Evolutionary conservation across 37 sponge, comb jelly and placozoan species (phyloP), one percentile per base, ranked within the genome.

Genomic region (Theonella swinhoei): DNA sequence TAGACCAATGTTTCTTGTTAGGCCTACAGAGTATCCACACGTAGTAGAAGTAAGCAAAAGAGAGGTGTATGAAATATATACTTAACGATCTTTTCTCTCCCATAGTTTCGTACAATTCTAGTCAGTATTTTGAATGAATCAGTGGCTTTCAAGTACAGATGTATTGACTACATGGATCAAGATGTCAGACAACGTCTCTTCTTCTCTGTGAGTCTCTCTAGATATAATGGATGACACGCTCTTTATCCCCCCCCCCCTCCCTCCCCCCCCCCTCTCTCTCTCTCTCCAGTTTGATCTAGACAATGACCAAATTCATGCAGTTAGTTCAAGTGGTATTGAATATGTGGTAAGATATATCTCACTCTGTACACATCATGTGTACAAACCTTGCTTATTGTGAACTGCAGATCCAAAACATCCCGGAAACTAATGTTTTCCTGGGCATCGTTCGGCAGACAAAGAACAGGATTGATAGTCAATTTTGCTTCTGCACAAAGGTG

Each of bases 341-440:
- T 47, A 47, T 47, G 54, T 14, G 54, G 54, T 47, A 14, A 47
- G n/a, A n/a, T n/a, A n/a, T n/a, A n/a, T n/a, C n/a, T n/a, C n/a
- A n/a, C n/a, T n/a, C n/a, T n/a, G n/a, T n/a, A n/a, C n/a, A n/a
- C n/a, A n/a, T n/a, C n/a, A n/a, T n/a, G 54, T 47, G 14, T 47
- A 17, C 54, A 47, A 47, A 47, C 54, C 54, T 47, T 47, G 11
- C 14, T 47, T 47, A 14, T 47, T 47, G 54, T 47, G 11, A 37
- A 1, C 22, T 39, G 5, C 42, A 87, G 87, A 47, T 80, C 23
- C 74, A 74, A 37, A 62, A 31, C n/a, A 87, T 87, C 25, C 73
- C 64, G 4, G 81, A 61, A 5, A 87, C 87, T 22, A 87, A 79
- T 64, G 43, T 62, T 25, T 81, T 81, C 58, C 39, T 47, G 11